Conservation (phyloP, 2,797 vertebrate species). For the Hoplostethus mediterraneus region DNA sequence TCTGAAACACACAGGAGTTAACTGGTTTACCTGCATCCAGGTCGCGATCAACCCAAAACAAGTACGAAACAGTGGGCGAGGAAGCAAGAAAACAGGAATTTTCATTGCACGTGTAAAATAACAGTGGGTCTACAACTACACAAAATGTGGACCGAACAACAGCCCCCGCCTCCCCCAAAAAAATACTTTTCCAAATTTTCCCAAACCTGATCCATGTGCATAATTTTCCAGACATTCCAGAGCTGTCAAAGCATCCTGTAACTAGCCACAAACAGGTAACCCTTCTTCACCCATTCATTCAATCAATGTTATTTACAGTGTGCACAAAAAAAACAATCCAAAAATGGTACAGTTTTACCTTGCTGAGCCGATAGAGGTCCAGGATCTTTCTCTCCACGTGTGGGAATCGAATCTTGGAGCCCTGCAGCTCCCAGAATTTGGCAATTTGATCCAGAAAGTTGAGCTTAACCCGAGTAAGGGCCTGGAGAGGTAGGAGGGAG, state of each 20-base stretch:
- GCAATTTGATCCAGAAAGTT: constrained; percentile 98
- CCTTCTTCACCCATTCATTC: neutral
- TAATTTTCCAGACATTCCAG: neutral
- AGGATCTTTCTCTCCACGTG: constrained; percentile 95
- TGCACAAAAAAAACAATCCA: neutral
- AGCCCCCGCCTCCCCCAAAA: no score
- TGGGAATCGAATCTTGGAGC: constrained; percentile 95
- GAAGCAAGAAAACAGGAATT: no score
- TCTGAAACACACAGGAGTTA: constrained; percentile 77
- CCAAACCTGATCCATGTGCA: neutral
- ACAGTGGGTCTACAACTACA: neutral
- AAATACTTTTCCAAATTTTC: neutral
- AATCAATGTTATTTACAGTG: neutral
- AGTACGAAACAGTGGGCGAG: neutral
- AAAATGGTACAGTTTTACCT: constrained; percentile 79
- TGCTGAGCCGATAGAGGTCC: constrained; percentile 96
- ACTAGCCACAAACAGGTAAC: neutral
- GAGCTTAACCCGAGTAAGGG: constrained; percentile 96
- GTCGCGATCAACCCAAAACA: no score
- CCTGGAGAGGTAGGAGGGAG: constrained; percentile 79
- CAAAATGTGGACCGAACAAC: no score
- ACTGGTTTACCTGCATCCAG: neutral
- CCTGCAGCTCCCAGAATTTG: constrained; percentile 99
- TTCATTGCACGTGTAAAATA: neutral
- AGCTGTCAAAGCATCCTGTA: neutral